Percentiles rank a stretch among this genome's conserved stretches.
Evolutionary conservation across 1,140 invertebrate genomes (phyloP).

Genomic region (Megalopta genalis): DNA sequence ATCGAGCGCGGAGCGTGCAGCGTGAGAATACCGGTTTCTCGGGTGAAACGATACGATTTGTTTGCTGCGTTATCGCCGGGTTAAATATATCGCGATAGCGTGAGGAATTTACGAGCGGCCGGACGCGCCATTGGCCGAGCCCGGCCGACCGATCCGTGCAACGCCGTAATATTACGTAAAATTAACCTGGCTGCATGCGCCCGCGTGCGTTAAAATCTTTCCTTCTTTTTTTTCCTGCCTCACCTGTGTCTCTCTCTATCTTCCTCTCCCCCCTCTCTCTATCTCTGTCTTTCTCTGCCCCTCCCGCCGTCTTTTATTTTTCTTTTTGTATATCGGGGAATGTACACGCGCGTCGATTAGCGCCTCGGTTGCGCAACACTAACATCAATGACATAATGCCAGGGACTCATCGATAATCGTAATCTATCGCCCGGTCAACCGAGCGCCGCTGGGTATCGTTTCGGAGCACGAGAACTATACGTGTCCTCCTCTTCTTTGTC

Average conservation of each 20-base stretch:
- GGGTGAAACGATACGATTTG: constrained; percentile 40
- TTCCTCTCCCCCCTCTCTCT: background rate
- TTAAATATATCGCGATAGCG: constrained; percentile 47
- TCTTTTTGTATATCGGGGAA: constrained; percentile 10
- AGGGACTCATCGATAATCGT: constrained; percentile 40
- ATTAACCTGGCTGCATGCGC: constrained; percentile 16
- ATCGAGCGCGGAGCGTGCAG: constrained; percentile 1
- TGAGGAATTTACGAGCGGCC: constrained; percentile 42
- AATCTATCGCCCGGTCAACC: background rate
- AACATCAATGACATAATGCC: constrained; percentile 36
- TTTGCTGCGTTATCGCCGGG: constrained; percentile 43
- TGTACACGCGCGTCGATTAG: constrained; percentile 15
- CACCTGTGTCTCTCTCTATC: background rate
- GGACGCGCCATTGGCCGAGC: constrained; percentile 36
- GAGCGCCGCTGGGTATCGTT: too few relatives aligned
- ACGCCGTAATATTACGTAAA: constrained; percentile 27
- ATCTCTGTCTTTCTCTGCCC: too few relatives aligned
- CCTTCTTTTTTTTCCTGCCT: background rate
- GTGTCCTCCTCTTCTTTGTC: too few relatives aligned
- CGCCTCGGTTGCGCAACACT: constrained; percentile 16
- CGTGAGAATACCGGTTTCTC: constrained; percentile 44
- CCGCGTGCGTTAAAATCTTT: background rate
- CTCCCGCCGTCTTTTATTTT: background rate
- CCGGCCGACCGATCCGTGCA: background rate
- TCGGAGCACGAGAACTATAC: too few relatives aligned